phyloP scores from a whole-genome alignment of 2,797 vertebrate species.

The Pogonophryne albipinna region DNA sequence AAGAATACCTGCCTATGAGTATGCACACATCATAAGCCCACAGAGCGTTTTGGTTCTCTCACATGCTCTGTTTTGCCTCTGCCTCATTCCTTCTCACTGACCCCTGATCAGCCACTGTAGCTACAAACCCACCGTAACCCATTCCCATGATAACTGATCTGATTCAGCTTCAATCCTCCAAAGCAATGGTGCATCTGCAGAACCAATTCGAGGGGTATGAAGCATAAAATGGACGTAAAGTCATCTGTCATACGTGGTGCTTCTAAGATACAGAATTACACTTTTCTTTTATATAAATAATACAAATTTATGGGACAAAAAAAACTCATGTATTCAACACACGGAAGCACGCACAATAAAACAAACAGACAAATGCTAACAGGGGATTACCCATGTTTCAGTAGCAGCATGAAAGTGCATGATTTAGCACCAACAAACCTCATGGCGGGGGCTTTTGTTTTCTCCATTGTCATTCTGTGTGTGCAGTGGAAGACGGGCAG shows the following conservation, averaged over 20 bases:
- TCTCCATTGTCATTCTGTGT: slow-evolving; percentile 60
- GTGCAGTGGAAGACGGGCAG: slow-evolving; percentile 59
- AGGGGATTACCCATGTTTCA: slow-evolving; percentile 50
- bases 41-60: slow-evolving; percentile 65
- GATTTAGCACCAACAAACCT: slow-evolving; percentile 76
- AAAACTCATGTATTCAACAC: slow-evolving; percentile 43
- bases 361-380: slow-evolving; percentile 46
- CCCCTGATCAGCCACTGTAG: slow-evolving; percentile 59
- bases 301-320: slow-evolving; percentile 43
- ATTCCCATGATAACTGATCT: slow-evolving; percentile 33
- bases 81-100: slow-evolving; percentile 53
- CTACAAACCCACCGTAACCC: slow-evolving; percentile 43
- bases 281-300: slow-evolving; percentile 58
- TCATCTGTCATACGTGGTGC: slow-evolving; percentile 48
- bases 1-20: slow-evolving; percentile 78
- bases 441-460: slow-evolving; percentile 75
- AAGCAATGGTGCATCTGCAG: slow-evolving; percentile 61
- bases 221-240: slow-evolving; percentile 58
- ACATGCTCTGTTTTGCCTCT: slow-evolving; percentile 68
- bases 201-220: slow-evolving; percentile 47
- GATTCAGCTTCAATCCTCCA: slow-evolving; percentile 62
- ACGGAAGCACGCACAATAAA: slow-evolving; percentile 34
- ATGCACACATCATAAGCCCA: slow-evolving; percentile 72
- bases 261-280: slow-evolving; percentile 46
- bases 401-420: slow-evolving; percentile 77